These are phyloP conservation scores for Lates japonicus DNA, from an alignment of 2,797 vertebrate genomes.

Conservation along the genomic window DNA sequence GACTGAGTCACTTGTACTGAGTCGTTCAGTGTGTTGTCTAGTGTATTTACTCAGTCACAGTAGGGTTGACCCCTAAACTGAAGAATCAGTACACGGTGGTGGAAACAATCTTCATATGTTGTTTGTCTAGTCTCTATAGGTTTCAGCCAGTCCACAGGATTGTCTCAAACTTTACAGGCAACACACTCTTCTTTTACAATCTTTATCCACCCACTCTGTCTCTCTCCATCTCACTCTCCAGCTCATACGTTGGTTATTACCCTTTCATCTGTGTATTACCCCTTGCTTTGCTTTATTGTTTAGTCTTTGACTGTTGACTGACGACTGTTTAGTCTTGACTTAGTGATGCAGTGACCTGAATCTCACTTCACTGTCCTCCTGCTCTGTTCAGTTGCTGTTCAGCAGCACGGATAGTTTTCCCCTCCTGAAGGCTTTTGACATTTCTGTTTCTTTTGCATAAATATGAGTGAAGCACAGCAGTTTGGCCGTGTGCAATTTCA, in stretches of 20 bases:
- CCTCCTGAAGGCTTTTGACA: conserved; percentile 19
- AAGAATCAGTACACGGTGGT: not conserved
- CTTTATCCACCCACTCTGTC: not conserved
- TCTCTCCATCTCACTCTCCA: not conserved
- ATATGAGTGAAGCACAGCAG: conserved; percentile 68
- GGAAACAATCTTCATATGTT: not conserved
- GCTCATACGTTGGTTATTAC: not conserved
- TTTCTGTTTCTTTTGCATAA: conserved; percentile 59
- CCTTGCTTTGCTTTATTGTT: not conserved
- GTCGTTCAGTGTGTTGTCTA: not conserved
- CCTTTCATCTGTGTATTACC: not conserved
- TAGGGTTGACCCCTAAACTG: not conserved
- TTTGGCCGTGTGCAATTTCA: conserved; percentile 58
- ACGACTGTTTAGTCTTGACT: too few relatives aligned
- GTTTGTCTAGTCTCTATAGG: not conserved
- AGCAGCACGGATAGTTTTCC: conserved; percentile 24
- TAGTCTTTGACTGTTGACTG: conserved; percentile 10
- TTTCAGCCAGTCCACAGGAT: not conserved
- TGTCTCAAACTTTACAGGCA: not conserved
- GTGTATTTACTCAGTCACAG: not conserved
- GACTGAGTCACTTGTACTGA: not conserved
- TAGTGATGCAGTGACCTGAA: conserved; percentile 24
- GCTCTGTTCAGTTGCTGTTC: conserved; percentile 33
- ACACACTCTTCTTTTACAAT: conserved; percentile 4
- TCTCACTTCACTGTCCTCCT: conserved; percentile 27